A percentile compares a stretch with the other conserved stretches of the same genome.
These are phyloP conservation scores for Phoebastria nigripes DNA, from an alignment of 2,797 vertebrate species.

Conservation along the genomic window DNA sequence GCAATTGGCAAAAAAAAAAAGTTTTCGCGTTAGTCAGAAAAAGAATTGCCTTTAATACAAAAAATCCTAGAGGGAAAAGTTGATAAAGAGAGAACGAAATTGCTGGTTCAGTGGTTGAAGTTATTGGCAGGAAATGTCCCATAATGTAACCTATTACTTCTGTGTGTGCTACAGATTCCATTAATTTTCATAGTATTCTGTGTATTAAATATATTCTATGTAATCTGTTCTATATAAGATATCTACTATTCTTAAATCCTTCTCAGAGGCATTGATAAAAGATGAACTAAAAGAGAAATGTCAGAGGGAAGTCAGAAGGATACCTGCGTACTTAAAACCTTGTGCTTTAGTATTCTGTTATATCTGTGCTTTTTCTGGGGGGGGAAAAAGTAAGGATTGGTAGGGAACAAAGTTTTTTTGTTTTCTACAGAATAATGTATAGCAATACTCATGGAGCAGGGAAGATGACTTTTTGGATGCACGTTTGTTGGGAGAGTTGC, in stretches of 20 bases:
- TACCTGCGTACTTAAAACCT: background rate
- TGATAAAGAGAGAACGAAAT: background rate
- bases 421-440: background rate
- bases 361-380: background rate
- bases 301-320: background rate
- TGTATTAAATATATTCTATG: background rate
- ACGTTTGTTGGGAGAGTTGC: background rate
- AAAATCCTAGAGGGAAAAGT: background rate
- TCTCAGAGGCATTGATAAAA: background rate
- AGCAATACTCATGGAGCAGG: background rate
- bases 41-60: background rate
- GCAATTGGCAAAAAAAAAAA: rapidly evolving
- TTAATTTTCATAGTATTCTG: background rate
- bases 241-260: background rate
- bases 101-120: background rate
- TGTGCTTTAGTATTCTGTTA: background rate
- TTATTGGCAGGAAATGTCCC: background rate
- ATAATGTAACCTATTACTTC: too few species aligned
- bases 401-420: background rate
- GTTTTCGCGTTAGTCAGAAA: background rate
- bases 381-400: background rate
- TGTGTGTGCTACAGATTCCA: background rate
- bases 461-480: background rate
- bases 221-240: background rate
- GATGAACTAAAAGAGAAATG: background rate